A percentile compares a stretch with the other conserved stretches of the same genome.
These are phyloP conservation scores for Ditula angustiorana DNA, from an alignment of 2,888 invertebrate genomes.

Conservation along the genomic window DNA sequence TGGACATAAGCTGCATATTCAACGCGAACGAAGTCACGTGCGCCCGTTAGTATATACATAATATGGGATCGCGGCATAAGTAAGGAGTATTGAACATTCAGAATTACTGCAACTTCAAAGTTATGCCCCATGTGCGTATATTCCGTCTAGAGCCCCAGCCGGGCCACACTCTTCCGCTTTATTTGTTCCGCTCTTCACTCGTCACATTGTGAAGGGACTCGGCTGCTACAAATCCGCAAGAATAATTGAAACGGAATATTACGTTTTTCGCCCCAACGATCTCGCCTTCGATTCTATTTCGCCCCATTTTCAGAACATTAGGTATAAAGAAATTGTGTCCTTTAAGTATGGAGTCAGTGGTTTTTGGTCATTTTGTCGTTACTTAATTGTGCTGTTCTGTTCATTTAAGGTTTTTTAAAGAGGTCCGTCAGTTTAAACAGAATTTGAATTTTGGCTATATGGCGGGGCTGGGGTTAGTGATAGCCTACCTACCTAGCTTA, in stretches of 20 bases:
- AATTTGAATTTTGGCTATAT: too few relatives aligned
- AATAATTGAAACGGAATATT: slow-evolving; percentile 65
- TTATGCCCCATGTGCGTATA: slow-evolving; percentile 9
- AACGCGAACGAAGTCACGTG: too few relatives aligned
- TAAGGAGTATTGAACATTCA: background rate
- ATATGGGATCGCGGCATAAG: too few relatives aligned
- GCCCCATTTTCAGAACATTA: slow-evolving; percentile 27
- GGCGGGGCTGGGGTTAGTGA: too few relatives aligned
- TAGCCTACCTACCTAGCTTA: too few relatives aligned
- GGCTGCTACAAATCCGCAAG: slow-evolving; percentile 57
- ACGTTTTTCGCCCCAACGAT: slow-evolving; percentile 55
- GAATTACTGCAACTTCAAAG: slow-evolving; percentile 9
- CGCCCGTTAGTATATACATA: too few relatives aligned
- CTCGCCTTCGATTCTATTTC: slow-evolving; percentile 42
- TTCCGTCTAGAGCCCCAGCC: slow-evolving; percentile 5
- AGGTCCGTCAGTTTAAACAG: too few relatives aligned
- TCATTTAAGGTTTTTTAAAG: too few relatives aligned
- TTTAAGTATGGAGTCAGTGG: background rate
- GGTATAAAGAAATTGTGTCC: background rate
- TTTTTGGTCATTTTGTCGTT: background rate
- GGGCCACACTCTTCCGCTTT: slow-evolving; percentile 44
- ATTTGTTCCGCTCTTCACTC: slow-evolving; percentile 52
- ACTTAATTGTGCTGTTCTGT: too few relatives aligned
- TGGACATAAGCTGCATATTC: too few relatives aligned
- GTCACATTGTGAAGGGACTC: slow-evolving; percentile 53